Evolutionary conservation across 64 coral and sea anemone genomes (phyloP), one percentile per base, ranked within the genome.

Genomic region (Montipora foliosa): DNA sequence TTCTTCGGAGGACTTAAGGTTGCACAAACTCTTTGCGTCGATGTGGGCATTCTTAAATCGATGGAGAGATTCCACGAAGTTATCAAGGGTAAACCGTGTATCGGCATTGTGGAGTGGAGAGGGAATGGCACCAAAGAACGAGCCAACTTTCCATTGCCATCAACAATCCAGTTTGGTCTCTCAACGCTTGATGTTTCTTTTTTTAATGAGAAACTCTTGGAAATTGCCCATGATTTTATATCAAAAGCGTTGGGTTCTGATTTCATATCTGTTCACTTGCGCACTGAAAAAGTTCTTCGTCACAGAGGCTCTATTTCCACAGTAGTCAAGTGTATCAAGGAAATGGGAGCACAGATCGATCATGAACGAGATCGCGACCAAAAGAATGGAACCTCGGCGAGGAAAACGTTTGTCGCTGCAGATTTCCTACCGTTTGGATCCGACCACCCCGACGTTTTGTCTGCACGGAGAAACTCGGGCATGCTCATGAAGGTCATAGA

Each of bases 61-160:
- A 74, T 80, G 69, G 78, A 90, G 49, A 82, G 77, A 59, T 69
- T 98, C 15, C 86, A 95, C 59, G 89, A 90, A 48, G 87, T 95
- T 59, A 37, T 98, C 24, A 91, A 87, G 73, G 79, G 86, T 7
- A 81, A 78, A 44, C 21, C 67, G 8, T 98, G 96, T 78, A 80
- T 98, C 67, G 96, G 96, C 14, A 91, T 98, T 57, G 93, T 93
- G 1, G 60, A 89, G 58, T 98, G 96, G 96, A 98, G 92, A 81
- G 96, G 96, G 49, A 90, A 73, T 4, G 96, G 90, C 0, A 95
- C 8, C 8, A 13, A 46, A 12, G 21, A 82, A 59, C 83, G 96
- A 2, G 67, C 86, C 12, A 89, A 93, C 46, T 98, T 95, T 77
- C 78, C 90, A 3, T 68, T 98, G 37, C 59, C 66, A 53, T 60